Evolutionary conservation across 2,888 invertebrate species (phyloP), one percentile per base, ranked within the genome.

Genomic region (Carpatolechia fugitivella): DNA sequence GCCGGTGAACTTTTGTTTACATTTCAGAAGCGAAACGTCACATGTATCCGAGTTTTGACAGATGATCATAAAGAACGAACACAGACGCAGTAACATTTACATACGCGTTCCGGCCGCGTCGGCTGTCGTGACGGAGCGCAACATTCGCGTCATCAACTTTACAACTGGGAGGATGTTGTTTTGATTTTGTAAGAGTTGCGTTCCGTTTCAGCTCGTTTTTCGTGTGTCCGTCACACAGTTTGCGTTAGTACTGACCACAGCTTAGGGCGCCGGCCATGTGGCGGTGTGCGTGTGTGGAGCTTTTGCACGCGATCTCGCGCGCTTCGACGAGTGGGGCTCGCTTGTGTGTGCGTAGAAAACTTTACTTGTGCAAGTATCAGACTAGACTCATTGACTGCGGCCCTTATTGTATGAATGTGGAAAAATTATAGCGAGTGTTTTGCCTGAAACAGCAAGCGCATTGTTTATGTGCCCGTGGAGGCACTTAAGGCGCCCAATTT

Each of bases 371-470:
- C 74, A 82, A 79, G 85, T 88, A 82, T 77, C 82, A 81, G 88
- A 80, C 90, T 88, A 90, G 90, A 90, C 90, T 90, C 90, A 90
- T 90, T 90, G 90, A 90, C 90, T 89, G 88, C 85, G 85, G 81
- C 86, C 88, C 88, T 89, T 87, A 86, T 88, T 87, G 88, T 90
- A 88, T 89, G 87, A 88, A 90, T 88, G 90, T 90, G 86, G 90
- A 90, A 89, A 90, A 90, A 89, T 89, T 89, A 88, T 89, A 82
- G 87, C 76, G 78, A 83, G 75, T 86, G 85, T 86, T 86, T 87
- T 82, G 87, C 86, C 83, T 87, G 86, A 80, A 85, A 88, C 79
- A 74, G 78, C 77, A 81, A 79, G 82, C 76, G 79, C 77, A 82
- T 88, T 89, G 88, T 89, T 88, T 87, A 86, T 85, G 79, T 77